These are phyloP conservation scores for Caenorhabditis macrosperma DNA, from an alignment of 2,888 invertebrate species.

Conservation along the genomic window DNA sequence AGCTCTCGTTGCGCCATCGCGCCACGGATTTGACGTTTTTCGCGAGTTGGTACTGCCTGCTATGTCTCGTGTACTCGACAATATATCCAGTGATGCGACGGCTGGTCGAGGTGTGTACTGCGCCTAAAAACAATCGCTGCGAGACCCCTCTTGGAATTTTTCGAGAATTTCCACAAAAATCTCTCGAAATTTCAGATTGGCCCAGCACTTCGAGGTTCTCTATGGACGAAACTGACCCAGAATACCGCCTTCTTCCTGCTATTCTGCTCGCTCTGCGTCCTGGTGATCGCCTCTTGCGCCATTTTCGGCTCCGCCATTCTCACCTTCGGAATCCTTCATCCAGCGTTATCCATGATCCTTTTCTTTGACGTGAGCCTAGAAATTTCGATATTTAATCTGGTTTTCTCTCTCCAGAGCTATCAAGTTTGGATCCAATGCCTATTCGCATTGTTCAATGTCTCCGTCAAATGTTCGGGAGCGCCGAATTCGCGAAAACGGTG, in stretches of 20 bases:
- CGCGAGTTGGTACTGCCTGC: constrained; percentile 26
- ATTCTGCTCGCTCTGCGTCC: too few relatives aligned
- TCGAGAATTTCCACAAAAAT: too few relatives aligned
- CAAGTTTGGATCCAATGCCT: constrained; percentile 8
- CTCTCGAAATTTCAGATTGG: too few relatives aligned
- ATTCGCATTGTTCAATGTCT: neutral
- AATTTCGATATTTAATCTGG: constrained; percentile 9
- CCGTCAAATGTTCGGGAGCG: neutral
- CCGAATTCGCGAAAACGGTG: too few relatives aligned
- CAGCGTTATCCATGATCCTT: constrained; percentile 44
- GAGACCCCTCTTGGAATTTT: too few relatives aligned
- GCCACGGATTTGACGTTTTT: constrained; percentile 30
- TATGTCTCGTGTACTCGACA: neutral
- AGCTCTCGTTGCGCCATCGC: neutral
- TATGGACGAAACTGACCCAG: too few relatives aligned
- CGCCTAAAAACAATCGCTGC: too few relatives aligned
- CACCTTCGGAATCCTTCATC: too few relatives aligned
- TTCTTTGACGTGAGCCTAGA: constrained; percentile 35
- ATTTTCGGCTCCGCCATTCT: too few relatives aligned
- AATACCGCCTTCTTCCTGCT: too few relatives aligned
- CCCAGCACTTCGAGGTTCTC: too few relatives aligned
- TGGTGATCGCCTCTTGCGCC: too few relatives aligned
- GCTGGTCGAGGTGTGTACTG: neutral
- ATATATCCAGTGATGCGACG: constrained; percentile 7
- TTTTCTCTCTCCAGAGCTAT: constrained; percentile 33